Base-by-base conservation (phyloP, 1,140 invertebrate genomes). In the Homalodisca vitripennis region DNA sequence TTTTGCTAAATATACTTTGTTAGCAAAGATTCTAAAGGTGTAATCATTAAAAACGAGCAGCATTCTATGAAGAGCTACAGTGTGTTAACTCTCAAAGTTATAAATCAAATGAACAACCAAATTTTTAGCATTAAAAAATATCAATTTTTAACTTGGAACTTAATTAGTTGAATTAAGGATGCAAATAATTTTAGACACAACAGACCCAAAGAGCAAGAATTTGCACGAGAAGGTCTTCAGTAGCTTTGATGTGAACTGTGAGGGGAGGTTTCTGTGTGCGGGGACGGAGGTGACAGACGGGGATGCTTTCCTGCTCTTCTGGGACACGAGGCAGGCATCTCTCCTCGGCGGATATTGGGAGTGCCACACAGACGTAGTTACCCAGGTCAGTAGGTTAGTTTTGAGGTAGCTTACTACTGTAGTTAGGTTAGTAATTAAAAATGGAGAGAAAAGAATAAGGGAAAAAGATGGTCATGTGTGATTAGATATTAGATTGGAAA, bases 321-420 rank as follows among this genome's bases (percentile, higher is more conserved):
- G 91, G 89, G 93, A 95, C 80, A 78, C 88, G 24, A 82, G 92
- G 70, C 84, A 82, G 64, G 78, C 83, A 0, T 84, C 85, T 73
- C 79, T 91, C 14, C 78, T 95, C 2, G 94, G 94, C 1, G 91
- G 88, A 12, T 97, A 95, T 78, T 91, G 89, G 87, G 89, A 95
- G 74, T 90, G 88, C 29, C 93, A 95, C 75, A 86, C 87, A 70
- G 92, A 94, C 80, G 93, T 95, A 78, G 85, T 97, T 13, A 92
- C 92, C 31, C 84, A 90, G 77, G 88, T 90, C n/a, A n/a, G n/a
- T n/a, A n/a, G n/a, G n/a, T n/a, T n/a, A n/a, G n/a, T n/a, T n/a
- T n/a, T n/a, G n/a, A n/a, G n/a, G n/a, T n/a, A n/a, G n/a, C n/a
- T n/a, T n/a, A n/a, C n/a, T n/a, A n/a, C n/a, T n/a, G n/a, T n/a